Evolutionary conservation across 2,888 invertebrate species (phyloP).

Genomic region (Monochamus alternatus): DNA sequence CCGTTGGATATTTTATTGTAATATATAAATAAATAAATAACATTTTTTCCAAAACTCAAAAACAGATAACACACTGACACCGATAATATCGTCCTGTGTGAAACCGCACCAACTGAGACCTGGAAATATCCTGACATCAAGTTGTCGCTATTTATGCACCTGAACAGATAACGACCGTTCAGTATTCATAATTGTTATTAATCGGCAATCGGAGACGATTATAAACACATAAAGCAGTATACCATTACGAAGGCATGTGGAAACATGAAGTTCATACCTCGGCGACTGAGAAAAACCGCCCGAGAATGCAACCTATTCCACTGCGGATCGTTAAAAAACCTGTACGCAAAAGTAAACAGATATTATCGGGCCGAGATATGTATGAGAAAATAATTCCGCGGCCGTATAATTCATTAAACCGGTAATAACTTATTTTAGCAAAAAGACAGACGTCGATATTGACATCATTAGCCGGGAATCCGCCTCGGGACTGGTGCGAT

Average conservation of each 20-base stretch:
- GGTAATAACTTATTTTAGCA: constrained; percentile 64
- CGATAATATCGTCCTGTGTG: too few species aligned
- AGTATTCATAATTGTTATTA: constrained; percentile 41
- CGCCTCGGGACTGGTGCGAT: constrained; percentile 58
- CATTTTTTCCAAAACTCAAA: too few species aligned
- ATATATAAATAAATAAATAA: too few species aligned
- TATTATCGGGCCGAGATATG: constrained; percentile 60
- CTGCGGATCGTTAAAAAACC: constrained; percentile 50
- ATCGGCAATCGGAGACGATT: constrained; percentile 45
- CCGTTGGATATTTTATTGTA: too few species aligned
- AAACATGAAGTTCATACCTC: constrained; percentile 46
- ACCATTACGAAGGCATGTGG: constrained; percentile 50
- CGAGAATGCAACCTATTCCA: constrained; percentile 51
- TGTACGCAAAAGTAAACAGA: constrained; percentile 59
- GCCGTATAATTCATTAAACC: constrained; percentile 63
- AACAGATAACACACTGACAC: too few species aligned
- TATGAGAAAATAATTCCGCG: constrained; percentile 64
- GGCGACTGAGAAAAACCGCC: constrained; percentile 44
- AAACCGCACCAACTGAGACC: neutral
- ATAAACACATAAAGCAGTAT: constrained; percentile 47
- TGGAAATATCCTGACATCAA: neutral
- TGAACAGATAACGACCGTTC: neutral
- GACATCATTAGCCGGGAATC: constrained; percentile 65
- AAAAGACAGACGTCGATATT: constrained; percentile 64
- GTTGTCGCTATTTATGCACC: constrained; percentile 4